Conservation (phyloP, 2,888 invertebrate genomes). For the Limnephilus marmoratus region DNA sequence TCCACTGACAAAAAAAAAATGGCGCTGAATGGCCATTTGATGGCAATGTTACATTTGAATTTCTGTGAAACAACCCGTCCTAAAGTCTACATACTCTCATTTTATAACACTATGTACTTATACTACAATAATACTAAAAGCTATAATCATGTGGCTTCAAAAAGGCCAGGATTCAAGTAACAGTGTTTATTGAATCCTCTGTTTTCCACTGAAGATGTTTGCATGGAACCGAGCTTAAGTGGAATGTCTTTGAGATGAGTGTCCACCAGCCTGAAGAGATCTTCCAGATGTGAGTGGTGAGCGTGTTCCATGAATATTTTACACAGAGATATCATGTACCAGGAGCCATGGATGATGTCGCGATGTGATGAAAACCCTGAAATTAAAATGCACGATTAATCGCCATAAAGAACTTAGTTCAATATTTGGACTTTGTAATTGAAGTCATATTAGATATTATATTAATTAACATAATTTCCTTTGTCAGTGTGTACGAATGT, state of each 20-base stretch:
- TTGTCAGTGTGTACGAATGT: too few relatives aligned
- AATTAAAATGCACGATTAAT: slow-evolving; percentile 51
- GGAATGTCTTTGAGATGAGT: slow-evolving; percentile 71
- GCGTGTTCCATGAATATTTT: slow-evolving; percentile 81
- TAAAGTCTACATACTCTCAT: neutral
- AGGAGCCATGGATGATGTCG: slow-evolving; percentile 79
- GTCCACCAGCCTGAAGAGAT: slow-evolving; percentile 82
- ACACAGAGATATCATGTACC: slow-evolving; percentile 85
- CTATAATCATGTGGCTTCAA: slow-evolving; percentile 67
- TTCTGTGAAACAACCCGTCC: too few relatives aligned
- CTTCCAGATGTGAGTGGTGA: slow-evolving; percentile 80
- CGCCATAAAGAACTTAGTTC: neutral
- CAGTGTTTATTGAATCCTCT: slow-evolving; percentile 82
- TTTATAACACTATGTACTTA: neutral
- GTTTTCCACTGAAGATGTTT: slow-evolving; percentile 81
- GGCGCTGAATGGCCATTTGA: too few relatives aligned
- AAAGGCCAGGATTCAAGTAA: slow-evolving; percentile 83
- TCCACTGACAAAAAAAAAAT: too few relatives aligned
- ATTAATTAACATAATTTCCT: too few relatives aligned
- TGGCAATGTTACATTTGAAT: too few relatives aligned
- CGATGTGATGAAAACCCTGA: slow-evolving; percentile 80
- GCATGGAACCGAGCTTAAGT: slow-evolving; percentile 71
- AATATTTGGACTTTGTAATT: neutral
- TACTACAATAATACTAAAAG: neutral
- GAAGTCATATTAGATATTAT: neutral